Conservation (phyloP, 2,113 vertebrate genomes). For the Geothlypis trichas region DNA sequence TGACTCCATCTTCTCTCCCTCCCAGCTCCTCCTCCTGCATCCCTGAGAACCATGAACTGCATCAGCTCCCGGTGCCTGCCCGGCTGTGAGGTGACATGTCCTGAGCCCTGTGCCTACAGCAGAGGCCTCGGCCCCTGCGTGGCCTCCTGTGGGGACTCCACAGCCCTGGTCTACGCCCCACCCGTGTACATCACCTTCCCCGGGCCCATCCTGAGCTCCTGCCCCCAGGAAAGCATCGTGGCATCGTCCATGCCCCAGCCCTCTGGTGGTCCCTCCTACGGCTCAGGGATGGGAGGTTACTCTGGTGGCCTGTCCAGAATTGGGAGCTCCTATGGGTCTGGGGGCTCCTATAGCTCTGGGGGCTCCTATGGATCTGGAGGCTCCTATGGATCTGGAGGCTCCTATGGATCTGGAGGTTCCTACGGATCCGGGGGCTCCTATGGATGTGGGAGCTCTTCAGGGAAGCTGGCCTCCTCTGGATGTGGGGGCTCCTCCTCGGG, state of each 20-base stretch:
- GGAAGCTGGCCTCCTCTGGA: not conserved
- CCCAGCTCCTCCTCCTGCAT: not conserved
- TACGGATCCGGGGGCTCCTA: not conserved
- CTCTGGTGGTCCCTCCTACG: accelerated
- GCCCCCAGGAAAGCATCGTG: not conserved
- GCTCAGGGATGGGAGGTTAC: not conserved
- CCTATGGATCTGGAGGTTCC: not conserved
- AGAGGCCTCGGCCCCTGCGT: not conserved
- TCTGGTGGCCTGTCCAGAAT: not conserved
- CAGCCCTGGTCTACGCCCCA: not conserved
- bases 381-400: not conserved
- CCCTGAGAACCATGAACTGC: not conserved
- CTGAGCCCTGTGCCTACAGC: not conserved
- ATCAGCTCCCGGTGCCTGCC: conserved; percentile 19
- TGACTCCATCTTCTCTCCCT: not conserved
- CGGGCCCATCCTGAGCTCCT: not conserved
- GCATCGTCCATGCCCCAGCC: not conserved
- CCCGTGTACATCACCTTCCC: not conserved
- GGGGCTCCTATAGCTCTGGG: not conserved
- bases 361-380: not conserved
- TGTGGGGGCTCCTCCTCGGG: not conserved
- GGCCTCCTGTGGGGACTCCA: not conserved
- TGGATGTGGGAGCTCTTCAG: not conserved
- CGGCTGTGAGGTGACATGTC: accelerated
- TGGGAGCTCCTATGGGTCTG: not conserved